phyloP scores from a whole-genome alignment of 2,888 invertebrate species.

The Synergus japonicus region DNA sequence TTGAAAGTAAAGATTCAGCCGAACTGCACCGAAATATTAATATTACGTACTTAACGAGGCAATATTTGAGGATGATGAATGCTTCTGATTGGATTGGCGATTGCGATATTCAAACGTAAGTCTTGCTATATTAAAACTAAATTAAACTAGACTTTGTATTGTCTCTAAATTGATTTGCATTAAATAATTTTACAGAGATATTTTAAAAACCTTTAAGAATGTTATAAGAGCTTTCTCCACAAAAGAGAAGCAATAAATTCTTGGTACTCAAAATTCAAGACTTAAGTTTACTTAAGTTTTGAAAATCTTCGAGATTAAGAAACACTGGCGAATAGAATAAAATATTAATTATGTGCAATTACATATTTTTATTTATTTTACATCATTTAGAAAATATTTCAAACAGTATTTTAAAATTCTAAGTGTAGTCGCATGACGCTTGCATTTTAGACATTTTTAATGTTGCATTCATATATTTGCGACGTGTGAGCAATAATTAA shows the following conservation, averaged over 20 bases:
- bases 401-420: too few relatives aligned
- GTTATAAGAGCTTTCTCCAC: background rate
- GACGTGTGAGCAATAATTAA: too few relatives aligned
- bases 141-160: background rate
- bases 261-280: too few relatives aligned
- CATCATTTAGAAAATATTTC: too few relatives aligned
- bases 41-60: conserved; percentile 69
- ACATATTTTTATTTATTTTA: background rate
- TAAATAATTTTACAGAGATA: conserved; percentile 23
- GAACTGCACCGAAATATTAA: conserved; percentile 74
- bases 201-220: conserved; percentile 21
- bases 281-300: too few relatives aligned
- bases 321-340: too few relatives aligned
- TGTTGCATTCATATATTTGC: too few relatives aligned
- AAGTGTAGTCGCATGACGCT: too few relatives aligned
- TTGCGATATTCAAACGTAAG: conserved; percentile 60
- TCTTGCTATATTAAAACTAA: background rate
- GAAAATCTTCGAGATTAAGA: too few relatives aligned
- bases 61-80: conserved; percentile 64
- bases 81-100: conserved; percentile 71
- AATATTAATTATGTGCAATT: too few relatives aligned
- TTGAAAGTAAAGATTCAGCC: background rate
- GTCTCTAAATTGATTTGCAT: conserved; percentile 3
- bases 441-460: too few relatives aligned
- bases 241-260: background rate